Evolutionary conservation across 1,140 invertebrate genomes (phyloP).

Genomic region (Bombus affinis): DNA sequence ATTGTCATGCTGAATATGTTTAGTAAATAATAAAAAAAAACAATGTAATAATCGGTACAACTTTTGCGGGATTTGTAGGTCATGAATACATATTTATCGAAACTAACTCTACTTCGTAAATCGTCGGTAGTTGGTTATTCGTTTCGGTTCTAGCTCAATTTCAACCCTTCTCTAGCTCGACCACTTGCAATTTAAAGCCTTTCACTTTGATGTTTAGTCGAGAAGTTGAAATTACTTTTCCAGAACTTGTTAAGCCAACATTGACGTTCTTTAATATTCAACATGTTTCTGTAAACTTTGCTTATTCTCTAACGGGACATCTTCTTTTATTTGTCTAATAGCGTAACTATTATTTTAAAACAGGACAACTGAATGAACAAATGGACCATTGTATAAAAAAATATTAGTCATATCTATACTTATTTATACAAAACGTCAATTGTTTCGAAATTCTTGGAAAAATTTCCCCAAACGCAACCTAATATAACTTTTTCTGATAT

Average conservation of each 20-base stretch:
- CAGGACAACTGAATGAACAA: not conserved
- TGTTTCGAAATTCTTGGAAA: not conserved
- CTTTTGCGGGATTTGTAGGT: not conserved
- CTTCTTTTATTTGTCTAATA: not conserved
- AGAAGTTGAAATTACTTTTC: slow-evolving; percentile 12
- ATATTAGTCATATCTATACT: not conserved
- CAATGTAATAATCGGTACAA: not conserved
- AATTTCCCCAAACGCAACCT: not conserved
- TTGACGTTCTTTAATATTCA: slow-evolving; percentile 16
- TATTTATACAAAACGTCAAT: not conserved
- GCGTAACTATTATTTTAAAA: not conserved
- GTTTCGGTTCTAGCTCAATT: not conserved
- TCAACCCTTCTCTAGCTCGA: not conserved
- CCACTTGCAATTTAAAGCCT: not conserved
- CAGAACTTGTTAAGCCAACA: not conserved
- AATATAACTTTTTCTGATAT: not conserved
- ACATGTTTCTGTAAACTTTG: not conserved
- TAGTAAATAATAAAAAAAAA: not conserved
- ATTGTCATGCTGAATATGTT: not conserved
- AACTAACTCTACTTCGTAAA: not conserved
- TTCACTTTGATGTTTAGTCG: slow-evolving; percentile 10
- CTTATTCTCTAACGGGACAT: not conserved
- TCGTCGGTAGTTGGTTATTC: not conserved
- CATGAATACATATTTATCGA: not conserved
- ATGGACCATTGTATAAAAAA: too few species aligned